These are phyloP conservation scores for Macropus fuliginosus DNA, from an alignment of 2,797 vertebrate genomes.

Conservation along the genomic window DNA sequence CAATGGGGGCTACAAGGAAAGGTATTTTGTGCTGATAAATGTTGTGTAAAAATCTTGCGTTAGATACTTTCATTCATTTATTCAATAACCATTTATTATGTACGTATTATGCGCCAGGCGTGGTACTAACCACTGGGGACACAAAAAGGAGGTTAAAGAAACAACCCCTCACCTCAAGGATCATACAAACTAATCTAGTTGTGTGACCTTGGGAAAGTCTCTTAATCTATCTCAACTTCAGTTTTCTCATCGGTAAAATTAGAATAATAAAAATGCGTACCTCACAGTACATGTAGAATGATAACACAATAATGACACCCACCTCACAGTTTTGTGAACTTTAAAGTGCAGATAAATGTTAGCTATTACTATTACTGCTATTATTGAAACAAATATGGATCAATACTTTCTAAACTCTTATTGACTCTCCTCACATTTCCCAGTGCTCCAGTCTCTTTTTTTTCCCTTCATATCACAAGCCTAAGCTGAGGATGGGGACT, in stretches of 20 bases:
- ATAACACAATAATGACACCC: background rate
- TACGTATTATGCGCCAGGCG: background rate
- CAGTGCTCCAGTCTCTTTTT: background rate
- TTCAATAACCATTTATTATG: background rate
- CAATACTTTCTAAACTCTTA: background rate
- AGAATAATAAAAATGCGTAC: background rate
- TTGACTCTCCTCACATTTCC: background rate
- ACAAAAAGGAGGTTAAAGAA: background rate
- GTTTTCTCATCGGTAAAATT: background rate
- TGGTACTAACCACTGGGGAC: background rate
- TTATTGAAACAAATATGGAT: background rate
- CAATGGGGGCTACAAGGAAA: background rate
- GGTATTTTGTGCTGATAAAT: background rate
- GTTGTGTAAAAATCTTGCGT: background rate
- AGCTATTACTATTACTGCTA: background rate
- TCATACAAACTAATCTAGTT: background rate
- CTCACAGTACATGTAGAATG: background rate
- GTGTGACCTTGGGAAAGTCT: background rate
- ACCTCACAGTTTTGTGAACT: background rate
- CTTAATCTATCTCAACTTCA: background rate
- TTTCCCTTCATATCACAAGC: background rate
- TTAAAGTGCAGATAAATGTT: background rate
- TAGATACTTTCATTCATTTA: background rate
- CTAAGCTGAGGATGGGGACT: background rate
- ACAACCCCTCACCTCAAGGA: background rate